A percentile compares a stretch with the other conserved stretches of the same genome.
Conservation (phyloP, 23 tunicate species). For the Halocynthia roretzi region DNA sequence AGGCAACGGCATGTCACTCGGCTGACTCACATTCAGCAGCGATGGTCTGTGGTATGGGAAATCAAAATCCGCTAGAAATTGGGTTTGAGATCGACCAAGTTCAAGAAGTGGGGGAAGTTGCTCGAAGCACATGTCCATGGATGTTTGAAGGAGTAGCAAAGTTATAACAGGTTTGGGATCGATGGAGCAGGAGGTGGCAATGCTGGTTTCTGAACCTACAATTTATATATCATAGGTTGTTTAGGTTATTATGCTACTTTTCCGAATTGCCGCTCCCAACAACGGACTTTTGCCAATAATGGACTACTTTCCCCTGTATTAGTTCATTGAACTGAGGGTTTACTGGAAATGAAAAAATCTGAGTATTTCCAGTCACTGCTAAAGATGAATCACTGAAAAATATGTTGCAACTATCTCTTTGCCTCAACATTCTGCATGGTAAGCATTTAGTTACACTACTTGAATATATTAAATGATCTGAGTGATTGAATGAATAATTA, state of each 20-base stretch:
- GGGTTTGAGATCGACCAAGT: constrained; percentile 23
- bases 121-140: constrained; percentile 71
- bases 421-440: too few species aligned
- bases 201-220: constrained; percentile 74
- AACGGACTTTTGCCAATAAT: constrained; percentile 1
- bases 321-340: too few species aligned
- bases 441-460: too few species aligned
- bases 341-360: too few species aligned
- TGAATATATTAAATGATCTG: too few species aligned
- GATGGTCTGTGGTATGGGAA: constrained; percentile 91
- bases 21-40: constrained; percentile 32
- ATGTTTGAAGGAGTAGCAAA: constrained; percentile 42
- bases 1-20: constrained; percentile 14
- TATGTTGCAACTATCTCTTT: too few species aligned
- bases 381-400: too few species aligned
- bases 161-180: constrained; percentile 25
- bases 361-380: too few species aligned
- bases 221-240: background rate
- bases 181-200: constrained; percentile 8
- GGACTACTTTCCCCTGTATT: too few species aligned
- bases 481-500: too few species aligned
- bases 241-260: background rate
- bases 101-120: constrained; percentile 74
- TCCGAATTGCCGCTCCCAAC: background rate
- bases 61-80: constrained; percentile 28